Evolutionary conservation across 2,113 vertebrate genomes (phyloP).

Genomic region (Scomber colias): DNA sequence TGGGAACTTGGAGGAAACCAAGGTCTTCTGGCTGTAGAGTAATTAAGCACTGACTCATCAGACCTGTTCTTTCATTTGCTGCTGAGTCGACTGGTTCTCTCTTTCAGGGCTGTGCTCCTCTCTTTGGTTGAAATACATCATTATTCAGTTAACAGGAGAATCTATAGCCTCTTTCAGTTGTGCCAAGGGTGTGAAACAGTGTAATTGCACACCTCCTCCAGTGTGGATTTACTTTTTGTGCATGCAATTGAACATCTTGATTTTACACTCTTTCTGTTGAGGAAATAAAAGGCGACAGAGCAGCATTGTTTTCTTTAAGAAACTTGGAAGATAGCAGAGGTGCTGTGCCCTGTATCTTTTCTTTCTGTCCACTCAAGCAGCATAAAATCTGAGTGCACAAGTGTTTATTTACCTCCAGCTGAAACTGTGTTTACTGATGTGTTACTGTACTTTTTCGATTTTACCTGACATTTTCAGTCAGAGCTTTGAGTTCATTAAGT

Average conservation of each 20-base stretch:
- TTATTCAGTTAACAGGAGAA: constrained; percentile 42
- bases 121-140: constrained; percentile 24
- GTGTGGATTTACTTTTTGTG: constrained; percentile 2
- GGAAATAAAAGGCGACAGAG: constrained; percentile 38
- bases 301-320: constrained; percentile 13
- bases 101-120: constrained; percentile 13
- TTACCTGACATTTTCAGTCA: constrained; percentile 40
- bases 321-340: constrained; percentile 11
- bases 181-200: constrained; percentile 43
- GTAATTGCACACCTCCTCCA: constrained; percentile 39
- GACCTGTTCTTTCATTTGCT: constrained; percentile 36
- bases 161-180: constrained; percentile 16
- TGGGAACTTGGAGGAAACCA: constrained; percentile 46
- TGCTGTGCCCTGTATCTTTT: constrained; percentile 5
- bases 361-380: constrained; percentile 19
- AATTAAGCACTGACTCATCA: constrained; percentile 68
- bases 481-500: not conserved
- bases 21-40: constrained; percentile 48
- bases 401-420: constrained; percentile 52
- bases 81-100: constrained; percentile 48
- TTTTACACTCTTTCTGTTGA: constrained; percentile 29
- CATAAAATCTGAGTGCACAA: constrained; percentile 1
- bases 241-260: constrained; percentile 24
- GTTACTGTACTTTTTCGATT: constrained; percentile 16
- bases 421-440: constrained; percentile 28